Base-by-base conservation (phyloP, 1,140 invertebrate species). In the Littorina saxatilis region DNA sequence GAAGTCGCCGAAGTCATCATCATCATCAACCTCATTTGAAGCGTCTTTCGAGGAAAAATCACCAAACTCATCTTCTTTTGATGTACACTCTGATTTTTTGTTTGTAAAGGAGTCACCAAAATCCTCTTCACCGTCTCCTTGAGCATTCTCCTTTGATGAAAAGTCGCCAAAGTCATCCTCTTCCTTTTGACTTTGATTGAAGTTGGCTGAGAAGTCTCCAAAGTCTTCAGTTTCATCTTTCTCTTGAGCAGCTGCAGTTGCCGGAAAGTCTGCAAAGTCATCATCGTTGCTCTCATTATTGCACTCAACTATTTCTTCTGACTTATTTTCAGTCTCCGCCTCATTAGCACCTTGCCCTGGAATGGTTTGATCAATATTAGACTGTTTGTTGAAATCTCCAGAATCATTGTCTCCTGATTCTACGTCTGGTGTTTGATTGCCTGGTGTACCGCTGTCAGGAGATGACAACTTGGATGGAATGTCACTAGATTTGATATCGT, bases 1-100 rank as follows among this genome's bases (percentile, higher is more conserved):
- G n/a, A 77, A 77, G 58, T 75, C 81, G n/a, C 74, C 78, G 83
- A 87, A 87, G 29, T 85, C 80, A 78, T 72, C 78, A 72, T 82
- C 82, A 39, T 82, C 82, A 79, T 82, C 82, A 50, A 82, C 75
- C 7, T 55, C 66, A 47, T 72, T 37, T 70, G 23, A 32, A 29
- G 4, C 79, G 76, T 80, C 23, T 37, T 5, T 35, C 39, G 66
- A 68, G 0, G 74, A 58, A 29, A 82, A 83, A 68, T 78, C 79
- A 43, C 74, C 83, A 79, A 83, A 84, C 23, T 86, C 81, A 58
- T 84, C 81, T 35, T 39, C 80, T 29, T 47, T n/a, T n/a, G n/a
- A n/a, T n/a, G n/a, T n/a, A n/a, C n/a, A n/a, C n/a, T n/a, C n/a
- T n/a, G n/a, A n/a, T n/a, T n/a, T n/a, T n/a, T n/a, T n/a, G n/a